Base-by-base conservation (phyloP, 2,888 invertebrate species). In the Stratiomys singularior region DNA sequence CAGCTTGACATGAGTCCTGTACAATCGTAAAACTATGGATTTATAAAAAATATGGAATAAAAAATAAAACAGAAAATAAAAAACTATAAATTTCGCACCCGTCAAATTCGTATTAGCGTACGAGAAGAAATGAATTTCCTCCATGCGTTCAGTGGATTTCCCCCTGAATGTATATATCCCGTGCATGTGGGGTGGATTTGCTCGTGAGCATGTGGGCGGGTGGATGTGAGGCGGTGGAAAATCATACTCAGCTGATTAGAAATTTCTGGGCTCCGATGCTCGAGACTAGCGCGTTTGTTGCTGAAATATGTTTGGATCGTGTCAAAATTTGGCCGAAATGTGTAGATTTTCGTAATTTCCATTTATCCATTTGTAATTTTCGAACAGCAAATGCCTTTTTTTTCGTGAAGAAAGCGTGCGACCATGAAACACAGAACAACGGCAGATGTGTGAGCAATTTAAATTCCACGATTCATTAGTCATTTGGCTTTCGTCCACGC, bases 401-500 rank as follows among this genome's bases (percentile, higher is more conserved):
- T 52, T 52, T 52, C n/a, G 52, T 52, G 52, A 52, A 52, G 4
- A 37, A 37, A 3, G 37, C 9, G 37, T 4, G 52, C 52, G 18
- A 52, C 52, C 52, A 52, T 52, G 52, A 52, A 52, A 9, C 52
- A 18, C 4, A 52, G 15, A 5, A 60, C 74, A 47, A 23, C 44
- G 71, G 60, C 60, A 74, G 74, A 74, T 74, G 74, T 74, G 58
- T 30, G 60, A 60, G 74, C 74, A 21, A 58, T 58, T 74, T 74
- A 60, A 74, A 74, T 74, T 74, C 60, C 74, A 15, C 74, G 15
- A 74, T 60, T 58, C 58, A 27, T 74, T 74, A 74, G 74, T 74
- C 74, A 74, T 60, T 74, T 58, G 74, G 60, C 58, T 74, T 69
- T 69, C 47, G n/a, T 46, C 15, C 47, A 23, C 15, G 25, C 46